Base-by-base conservation (phyloP, 2,797 vertebrate genomes). In the Notolabrus celidotus region DNA sequence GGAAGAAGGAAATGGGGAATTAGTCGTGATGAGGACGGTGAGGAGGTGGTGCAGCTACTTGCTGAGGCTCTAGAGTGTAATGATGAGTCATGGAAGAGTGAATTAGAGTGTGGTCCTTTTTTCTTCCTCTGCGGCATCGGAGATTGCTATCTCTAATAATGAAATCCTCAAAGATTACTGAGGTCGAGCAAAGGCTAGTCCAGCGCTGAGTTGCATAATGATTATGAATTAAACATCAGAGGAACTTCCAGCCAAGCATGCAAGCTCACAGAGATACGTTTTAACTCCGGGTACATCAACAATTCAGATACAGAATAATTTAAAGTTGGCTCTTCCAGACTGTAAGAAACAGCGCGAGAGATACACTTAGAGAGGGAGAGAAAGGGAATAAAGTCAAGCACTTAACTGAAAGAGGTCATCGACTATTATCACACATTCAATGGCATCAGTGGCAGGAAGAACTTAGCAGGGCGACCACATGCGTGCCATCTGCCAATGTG, bases 81-180 rank as follows among this genome's bases (percentile, higher is more conserved):
- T 86, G 88, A 89, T 92, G 91, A 92, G 92, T 93, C 92, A 92
- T 88, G 82, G 76, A 84, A 77, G 84, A 88, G 82, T 85, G 79
- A 89, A 87, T 89, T 92, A 90, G 70, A 76, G 70, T 29, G 53
- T 56, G 78, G 71, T 65, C 69, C 68, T 73, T 72, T 79, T 87
- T 50, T 49, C 11, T 20, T 80, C 67, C 58, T 81, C 71, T 55
- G 65, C 86, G 65, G 76, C 63, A 77, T 82, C 39, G n/a, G 56
- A 79, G 86, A 87, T 83, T 73, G 77, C 84, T 79, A 86, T 90
- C 70, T 85, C 58, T 76, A 86, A 86, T 87, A 92, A 89, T 85
- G 76, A 88, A 87, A 88, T 88, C 80, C 84, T 82, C 81, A 87
- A 88, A 87, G 88, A 88, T 87, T 83, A 80, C 70, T 2, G 77